phyloP scores from a whole-genome alignment of 2,888 invertebrate genomes.

The Phymatocera aterrima region DNA sequence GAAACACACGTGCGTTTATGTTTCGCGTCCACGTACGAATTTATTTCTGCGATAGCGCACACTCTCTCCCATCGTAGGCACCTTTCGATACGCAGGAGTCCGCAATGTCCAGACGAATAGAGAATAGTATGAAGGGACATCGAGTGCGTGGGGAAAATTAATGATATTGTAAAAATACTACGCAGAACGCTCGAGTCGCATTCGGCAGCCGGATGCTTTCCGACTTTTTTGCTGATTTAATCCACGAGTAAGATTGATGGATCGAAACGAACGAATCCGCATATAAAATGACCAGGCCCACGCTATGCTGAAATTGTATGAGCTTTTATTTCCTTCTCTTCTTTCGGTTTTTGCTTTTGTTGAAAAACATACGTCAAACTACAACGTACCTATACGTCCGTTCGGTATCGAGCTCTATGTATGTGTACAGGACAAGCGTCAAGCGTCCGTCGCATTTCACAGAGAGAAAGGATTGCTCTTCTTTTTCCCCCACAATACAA shows the following conservation, averaged over 20 bases:
- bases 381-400: too few relatives aligned
- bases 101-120: too few relatives aligned
- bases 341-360: background rate
- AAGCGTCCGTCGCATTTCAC: conserved; percentile 17
- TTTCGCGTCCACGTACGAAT: background rate
- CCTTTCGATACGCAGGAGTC: too few relatives aligned
- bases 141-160: background rate
- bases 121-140: too few relatives aligned
- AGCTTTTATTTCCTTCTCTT: background rate
- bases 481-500: background rate
- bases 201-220: background rate
- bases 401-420: too few relatives aligned
- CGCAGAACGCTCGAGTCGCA: background rate
- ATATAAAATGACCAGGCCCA: too few relatives aligned
- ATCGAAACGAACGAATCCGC: conserved; percentile 1
- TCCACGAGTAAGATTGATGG: conserved; percentile 3
- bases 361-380: background rate
- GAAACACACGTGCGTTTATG: background rate
- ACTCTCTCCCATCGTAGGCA: background rate
- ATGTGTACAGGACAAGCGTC: background rate
- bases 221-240: background rate
- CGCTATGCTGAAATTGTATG: background rate
- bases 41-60: background rate
- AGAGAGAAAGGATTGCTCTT: conserved; percentile 6
- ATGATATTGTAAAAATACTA: background rate